Evolutionary conservation across 2,113 vertebrate genomes (phyloP), one percentile per base, ranked within the genome.

Genomic region (Amphilophus citrinellus): DNA sequence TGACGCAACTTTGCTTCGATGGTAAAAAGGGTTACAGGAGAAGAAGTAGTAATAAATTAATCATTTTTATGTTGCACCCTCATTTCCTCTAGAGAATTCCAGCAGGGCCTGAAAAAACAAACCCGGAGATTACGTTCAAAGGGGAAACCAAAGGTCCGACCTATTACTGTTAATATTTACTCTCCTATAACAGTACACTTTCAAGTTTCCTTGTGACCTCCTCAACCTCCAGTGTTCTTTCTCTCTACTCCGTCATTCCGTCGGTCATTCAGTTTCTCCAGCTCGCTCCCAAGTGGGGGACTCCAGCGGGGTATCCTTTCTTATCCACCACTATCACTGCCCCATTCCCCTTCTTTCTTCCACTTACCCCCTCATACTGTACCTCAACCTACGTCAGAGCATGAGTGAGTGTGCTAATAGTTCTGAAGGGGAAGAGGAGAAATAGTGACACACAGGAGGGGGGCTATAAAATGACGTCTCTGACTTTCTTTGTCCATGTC

Each of bases 71-170:
- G 82, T 84, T 83, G 84, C 80, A 61, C 63, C 73, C 88, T 95
- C 93, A 94, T 96, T 95, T 95, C 95, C 95, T 92, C 24, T 6
- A 88, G 93, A 94, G 94, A 92, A 96, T 95, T 95, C 95, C 94
- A 90, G 82, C 76, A 89, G 80, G 92, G 57, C 82, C 83, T 84
- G 84, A 89, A 77, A 85, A 92, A 94, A 94, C 88, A 93, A 87
- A 92, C 27, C 3, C 2, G 0, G 42, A 80, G 90, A 93, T 95
- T 93, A 81, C 63, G 27, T 85, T 93, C 84, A 89, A 90, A 92
- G 88, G 81, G 65, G 82, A 91, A 91, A 89, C 47, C 84, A 91
- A 83, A 89, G 79, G 84, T 89, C 82, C 9, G 15, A 87, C 79
- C 73, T 80, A 83, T 92, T 91, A 93, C 88, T 90, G 91, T 93